A percentile compares a stretch with the other conserved stretches of the same genome.
Evolutionary conservation across 2,797 vertebrate genomes (phyloP).

Genomic region (Psittacula echo): DNA sequence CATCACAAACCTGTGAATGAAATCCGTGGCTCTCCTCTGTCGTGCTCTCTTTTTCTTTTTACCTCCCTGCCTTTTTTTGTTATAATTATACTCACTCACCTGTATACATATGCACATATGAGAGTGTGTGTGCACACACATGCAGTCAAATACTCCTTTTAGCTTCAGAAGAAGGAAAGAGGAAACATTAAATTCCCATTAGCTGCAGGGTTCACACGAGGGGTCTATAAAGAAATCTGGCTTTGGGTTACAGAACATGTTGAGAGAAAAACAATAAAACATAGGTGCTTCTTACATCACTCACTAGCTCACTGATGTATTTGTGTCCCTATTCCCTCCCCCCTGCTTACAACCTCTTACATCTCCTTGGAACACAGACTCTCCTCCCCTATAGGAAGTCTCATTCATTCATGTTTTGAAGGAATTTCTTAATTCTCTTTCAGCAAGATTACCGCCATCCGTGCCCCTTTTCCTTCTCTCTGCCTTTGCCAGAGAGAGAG

Average conservation of each 20-base stretch:
- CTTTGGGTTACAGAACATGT: slow-evolving; percentile 36
- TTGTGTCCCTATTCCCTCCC: slow-evolving; percentile 34
- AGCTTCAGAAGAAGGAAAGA: background rate
- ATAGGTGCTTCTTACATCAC: slow-evolving; percentile 55
- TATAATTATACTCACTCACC: background rate
- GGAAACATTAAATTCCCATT: slow-evolving; percentile 49
- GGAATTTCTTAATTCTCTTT: slow-evolving; percentile 79
- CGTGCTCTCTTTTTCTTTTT: rapidly evolving
- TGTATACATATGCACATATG: background rate
- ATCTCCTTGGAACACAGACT: slow-evolving; percentile 54
- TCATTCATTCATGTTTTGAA: slow-evolving; percentile 72
- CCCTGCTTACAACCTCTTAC: slow-evolving; percentile 19
- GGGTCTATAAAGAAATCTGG: slow-evolving; percentile 20
- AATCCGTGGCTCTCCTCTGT: background rate
- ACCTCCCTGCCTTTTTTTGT: too few relatives aligned
- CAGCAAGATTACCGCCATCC: slow-evolving; percentile 70
- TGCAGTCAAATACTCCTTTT: background rate
- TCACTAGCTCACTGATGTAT: slow-evolving; percentile 45
- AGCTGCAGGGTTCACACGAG: background rate
- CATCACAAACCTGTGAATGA: background rate
- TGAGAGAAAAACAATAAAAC: slow-evolving; percentile 49
- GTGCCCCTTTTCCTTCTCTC: slow-evolving; percentile 67
- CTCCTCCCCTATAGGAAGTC: slow-evolving; percentile 71
- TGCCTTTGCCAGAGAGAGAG: slow-evolving; percentile 78
- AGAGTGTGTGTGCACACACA: background rate